Percentiles rank a stretch among this genome's conserved stretches.
These are phyloP conservation scores for Lithosia quadra DNA, from an alignment of 2,888 invertebrate species.

Conservation along the genomic window DNA sequence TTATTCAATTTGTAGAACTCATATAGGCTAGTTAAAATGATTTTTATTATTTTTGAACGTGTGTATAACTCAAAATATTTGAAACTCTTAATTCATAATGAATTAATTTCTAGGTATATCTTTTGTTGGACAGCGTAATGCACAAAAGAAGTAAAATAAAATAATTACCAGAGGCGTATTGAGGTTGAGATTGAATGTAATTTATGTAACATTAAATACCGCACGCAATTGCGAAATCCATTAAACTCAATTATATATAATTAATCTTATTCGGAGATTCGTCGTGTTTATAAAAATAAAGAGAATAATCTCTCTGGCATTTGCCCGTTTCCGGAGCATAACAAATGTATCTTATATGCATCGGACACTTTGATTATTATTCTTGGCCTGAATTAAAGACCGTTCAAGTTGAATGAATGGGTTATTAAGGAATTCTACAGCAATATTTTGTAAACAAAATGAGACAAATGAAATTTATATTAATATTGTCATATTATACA, in stretches of 20 bases:
- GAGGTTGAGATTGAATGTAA: conserved; percentile 22
- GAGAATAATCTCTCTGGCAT: conserved; percentile 38
- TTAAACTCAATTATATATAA: conserved; percentile 26
- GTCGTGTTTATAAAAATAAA: conserved; percentile 28
- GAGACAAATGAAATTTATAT: background rate
- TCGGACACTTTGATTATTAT: conserved; percentile 22
- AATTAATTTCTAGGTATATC: background rate
- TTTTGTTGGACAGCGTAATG: background rate
- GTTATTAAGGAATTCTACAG: background rate
- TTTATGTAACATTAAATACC: conserved; percentile 22
- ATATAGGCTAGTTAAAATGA: too few species aligned
- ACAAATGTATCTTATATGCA: conserved; percentile 25
- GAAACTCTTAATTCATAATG: background rate
- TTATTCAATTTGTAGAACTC: too few species aligned
- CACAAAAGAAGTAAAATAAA: conserved; percentile 20
- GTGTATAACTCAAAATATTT: too few species aligned
- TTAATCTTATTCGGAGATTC: conserved; percentile 10
- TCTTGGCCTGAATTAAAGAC: background rate
- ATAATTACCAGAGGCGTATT: conserved; percentile 27
- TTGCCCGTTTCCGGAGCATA: conserved; percentile 44
- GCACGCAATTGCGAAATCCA: conserved; percentile 29
- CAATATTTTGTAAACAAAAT: background rate
- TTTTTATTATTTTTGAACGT: background rate
- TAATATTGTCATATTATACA: background rate
- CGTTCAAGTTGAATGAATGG: background rate